These are phyloP conservation scores for Pica pica DNA, from an alignment of 2,113 vertebrate species.

Conservation along the genomic window DNA sequence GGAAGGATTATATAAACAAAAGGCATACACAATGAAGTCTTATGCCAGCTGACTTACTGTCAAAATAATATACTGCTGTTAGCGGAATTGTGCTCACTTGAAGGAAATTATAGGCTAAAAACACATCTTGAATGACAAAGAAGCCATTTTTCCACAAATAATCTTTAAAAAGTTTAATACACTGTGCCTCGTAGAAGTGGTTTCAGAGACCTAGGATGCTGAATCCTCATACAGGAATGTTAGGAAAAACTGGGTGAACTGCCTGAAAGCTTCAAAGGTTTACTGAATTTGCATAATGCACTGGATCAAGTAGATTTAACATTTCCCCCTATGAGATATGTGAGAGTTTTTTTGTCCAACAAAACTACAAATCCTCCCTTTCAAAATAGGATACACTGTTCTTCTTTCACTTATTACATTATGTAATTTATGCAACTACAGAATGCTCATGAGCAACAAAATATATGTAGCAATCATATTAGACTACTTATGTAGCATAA, in stretches of 20 bases:
- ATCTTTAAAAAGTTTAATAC: conserved; percentile 44
- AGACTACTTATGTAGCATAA: neutral
- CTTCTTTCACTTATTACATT: neutral
- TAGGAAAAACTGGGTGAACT: neutral
- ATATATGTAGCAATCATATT: neutral
- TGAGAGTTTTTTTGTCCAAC: neutral
- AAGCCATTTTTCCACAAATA: conserved; percentile 41
- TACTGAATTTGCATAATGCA: conserved; percentile 3
- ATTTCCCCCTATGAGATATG: neutral
- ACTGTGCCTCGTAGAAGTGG: neutral
- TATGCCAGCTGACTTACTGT: conserved; percentile 60
- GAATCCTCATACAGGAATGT: neutral
- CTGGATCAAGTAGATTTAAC: neutral
- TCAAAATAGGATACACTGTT: neutral
- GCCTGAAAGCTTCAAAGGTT: neutral
- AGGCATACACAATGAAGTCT: conserved; percentile 59
- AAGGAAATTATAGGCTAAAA: conserved; percentile 61
- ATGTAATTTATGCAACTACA: neutral
- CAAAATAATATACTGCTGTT: conserved; percentile 61
- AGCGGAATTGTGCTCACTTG: conserved; percentile 22
- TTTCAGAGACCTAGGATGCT: neutral
- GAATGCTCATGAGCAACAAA: neutral
- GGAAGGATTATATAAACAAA: conserved; percentile 82
- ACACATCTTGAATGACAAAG: conserved; percentile 56
- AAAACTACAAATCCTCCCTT: neutral